Conservation (phyloP, 1,140 invertebrate genomes). For the Zaprionus taronus region DNA sequence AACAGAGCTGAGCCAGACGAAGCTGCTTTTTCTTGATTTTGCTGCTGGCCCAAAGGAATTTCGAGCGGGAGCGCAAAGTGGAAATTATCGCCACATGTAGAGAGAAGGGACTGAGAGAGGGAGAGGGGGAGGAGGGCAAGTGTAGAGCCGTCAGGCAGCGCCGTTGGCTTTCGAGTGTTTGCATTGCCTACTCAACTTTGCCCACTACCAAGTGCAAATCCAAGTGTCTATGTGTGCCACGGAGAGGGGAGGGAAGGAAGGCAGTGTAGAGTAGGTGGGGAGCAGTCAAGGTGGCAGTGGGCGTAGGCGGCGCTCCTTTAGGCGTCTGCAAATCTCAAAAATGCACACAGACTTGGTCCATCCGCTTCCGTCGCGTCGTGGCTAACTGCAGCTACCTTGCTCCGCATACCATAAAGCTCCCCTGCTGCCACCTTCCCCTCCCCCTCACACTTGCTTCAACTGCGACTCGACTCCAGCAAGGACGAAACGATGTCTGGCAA, state of each 20-base stretch:
- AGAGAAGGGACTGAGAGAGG: neutral
- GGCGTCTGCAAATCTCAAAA: constrained; percentile 79
- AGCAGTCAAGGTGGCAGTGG: constrained; percentile 4
- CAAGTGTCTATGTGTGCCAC: constrained; percentile 56
- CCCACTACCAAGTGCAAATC: constrained; percentile 49
- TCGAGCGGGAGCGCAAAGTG: constrained; percentile 57
- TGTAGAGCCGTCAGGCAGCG: constrained; percentile 40
- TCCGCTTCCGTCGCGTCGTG: constrained; percentile 66
- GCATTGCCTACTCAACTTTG: constrained; percentile 70
- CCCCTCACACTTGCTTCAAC: neutral
- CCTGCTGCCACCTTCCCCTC: neutral
- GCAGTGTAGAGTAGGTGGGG: neutral
- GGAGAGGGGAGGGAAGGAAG: neutral
- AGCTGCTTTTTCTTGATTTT: constrained; percentile 51
- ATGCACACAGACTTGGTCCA: constrained; percentile 71
- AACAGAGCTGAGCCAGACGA: constrained; percentile 35
- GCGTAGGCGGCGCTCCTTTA: constrained; percentile 59
- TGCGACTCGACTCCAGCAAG: constrained; percentile 5
- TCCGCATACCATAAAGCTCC: neutral
- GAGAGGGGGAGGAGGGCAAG: constrained; percentile 21
- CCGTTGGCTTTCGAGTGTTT: constrained; percentile 65
- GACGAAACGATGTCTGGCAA: constrained; percentile 73
- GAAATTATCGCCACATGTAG: constrained; percentile 69
- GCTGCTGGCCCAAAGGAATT: constrained; percentile 51
- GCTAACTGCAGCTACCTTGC: constrained; percentile 27